Evolutionary conservation across 2,113 vertebrate genomes (phyloP).

Genomic region (Nothoprocta perdicaria): DNA sequence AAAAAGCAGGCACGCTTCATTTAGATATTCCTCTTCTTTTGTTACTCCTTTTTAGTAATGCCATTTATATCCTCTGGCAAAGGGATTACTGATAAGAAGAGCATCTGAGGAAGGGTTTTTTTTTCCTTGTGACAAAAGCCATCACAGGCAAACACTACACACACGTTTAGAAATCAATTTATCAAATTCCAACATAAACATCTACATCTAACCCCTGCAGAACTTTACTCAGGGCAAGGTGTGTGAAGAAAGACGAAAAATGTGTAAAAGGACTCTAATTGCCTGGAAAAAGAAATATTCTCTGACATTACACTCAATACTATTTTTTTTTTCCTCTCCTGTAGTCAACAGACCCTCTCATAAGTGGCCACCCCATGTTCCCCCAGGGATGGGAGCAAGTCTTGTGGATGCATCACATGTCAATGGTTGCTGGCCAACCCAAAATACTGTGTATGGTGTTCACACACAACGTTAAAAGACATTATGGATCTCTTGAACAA

Average conservation of each 20-base stretch:
- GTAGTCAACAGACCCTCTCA: not conserved
- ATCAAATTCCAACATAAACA: not conserved
- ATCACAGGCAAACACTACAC: not conserved
- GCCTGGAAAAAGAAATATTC: not conserved
- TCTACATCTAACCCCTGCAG: not conserved
- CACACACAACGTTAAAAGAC: not conserved
- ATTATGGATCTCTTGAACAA: not conserved
- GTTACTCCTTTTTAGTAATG: not conserved
- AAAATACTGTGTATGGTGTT: not conserved
- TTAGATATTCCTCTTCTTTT: not conserved
- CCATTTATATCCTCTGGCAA: not conserved
- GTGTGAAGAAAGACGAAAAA: not conserved
- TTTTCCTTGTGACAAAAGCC: not conserved
- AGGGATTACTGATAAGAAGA: not conserved
- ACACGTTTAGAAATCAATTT: not conserved
- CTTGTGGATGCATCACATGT: not conserved
- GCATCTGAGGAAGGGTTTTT: not conserved
- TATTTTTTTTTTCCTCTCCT: not conserved
- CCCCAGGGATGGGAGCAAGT: not conserved
- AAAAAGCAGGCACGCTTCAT: accelerated
- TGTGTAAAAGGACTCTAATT: not conserved
- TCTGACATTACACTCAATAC: not conserved
- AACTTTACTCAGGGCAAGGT: not conserved
- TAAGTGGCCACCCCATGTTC: not conserved
- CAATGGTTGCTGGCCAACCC: not conserved